Evolutionary conservation across 1,140 invertebrate species (phyloP).

Genomic region (Stenopsyche tienmushanensis): DNA sequence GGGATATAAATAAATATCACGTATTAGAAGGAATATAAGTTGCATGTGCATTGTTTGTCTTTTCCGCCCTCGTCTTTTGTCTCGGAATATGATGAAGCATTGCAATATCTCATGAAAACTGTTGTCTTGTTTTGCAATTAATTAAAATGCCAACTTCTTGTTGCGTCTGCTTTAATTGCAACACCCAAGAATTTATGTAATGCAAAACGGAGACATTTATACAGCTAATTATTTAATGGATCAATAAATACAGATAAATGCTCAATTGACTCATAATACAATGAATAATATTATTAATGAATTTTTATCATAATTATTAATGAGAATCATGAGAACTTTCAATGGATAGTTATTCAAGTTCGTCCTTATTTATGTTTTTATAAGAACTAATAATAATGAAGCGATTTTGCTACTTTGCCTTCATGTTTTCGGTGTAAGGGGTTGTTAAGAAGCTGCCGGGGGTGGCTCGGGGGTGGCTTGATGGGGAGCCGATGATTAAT

Average conservation of each 20-base stretch:
- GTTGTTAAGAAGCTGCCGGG: conserved; percentile 3
- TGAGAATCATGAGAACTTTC: no score
- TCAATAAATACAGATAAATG: no score
- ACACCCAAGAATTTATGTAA: no score
- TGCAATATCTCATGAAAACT: conserved; percentile 39
- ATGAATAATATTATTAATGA: no score
- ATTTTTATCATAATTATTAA: no score
- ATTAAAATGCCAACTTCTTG: conserved; percentile 7
- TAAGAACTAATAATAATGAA: background rate
- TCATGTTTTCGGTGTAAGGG: conserved; percentile 7
- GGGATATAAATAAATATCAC: no score
- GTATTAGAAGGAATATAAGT: background rate
- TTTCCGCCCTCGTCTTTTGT: background rate
- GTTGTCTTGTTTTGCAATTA: conserved; percentile 7
- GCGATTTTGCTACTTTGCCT: conserved; percentile 4
- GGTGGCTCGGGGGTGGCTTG: background rate
- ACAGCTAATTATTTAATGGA: no score
- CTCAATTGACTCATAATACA: no score
- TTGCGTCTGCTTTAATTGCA: conserved; percentile 12
- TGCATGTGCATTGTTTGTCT: background rate
- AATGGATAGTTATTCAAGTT: no score
- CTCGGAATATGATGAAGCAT: conserved; percentile 36
- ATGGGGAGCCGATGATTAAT: conserved; percentile 51
- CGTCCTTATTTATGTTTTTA: background rate
- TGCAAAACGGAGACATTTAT: no score